Conservation (phyloP, 2,888 invertebrate species). For the Latrodectus elegans region DNA sequence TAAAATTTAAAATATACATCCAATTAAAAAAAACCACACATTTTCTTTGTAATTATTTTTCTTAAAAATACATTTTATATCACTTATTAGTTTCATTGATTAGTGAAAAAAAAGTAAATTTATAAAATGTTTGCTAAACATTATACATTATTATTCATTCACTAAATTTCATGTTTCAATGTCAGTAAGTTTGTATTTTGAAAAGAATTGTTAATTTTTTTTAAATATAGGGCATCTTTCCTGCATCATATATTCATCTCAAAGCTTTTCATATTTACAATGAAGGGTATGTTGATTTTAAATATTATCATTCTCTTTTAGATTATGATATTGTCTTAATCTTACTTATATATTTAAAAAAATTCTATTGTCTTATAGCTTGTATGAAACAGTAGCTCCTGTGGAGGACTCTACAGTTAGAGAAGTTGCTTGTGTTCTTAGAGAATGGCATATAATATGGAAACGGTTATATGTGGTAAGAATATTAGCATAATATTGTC, state of each 20-base stretch:
- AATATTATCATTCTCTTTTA: neutral
- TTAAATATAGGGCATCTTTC: constrained; percentile 83
- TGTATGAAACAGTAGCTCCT: constrained; percentile 82
- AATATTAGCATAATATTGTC: too few relatives aligned
- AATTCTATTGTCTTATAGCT: constrained; percentile 72
- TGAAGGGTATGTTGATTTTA: constrained; percentile 79
- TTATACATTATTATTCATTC: too few relatives aligned
- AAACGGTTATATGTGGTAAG: constrained; percentile 90
- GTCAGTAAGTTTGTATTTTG: too few relatives aligned
- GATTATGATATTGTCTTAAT: neutral
- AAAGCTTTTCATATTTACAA: constrained; percentile 87
- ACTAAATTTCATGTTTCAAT: too few relatives aligned
- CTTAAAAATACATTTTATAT: too few relatives aligned
- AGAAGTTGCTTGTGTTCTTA: constrained; percentile 90
- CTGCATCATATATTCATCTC: constrained; percentile 85
- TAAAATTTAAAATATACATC: too few relatives aligned
- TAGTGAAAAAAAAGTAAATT: too few relatives aligned
- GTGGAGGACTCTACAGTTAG: constrained; percentile 91
- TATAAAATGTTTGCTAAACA: too few relatives aligned
- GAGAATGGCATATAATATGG: constrained; percentile 96
- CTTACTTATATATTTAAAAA: neutral
- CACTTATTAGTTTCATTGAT: too few relatives aligned
- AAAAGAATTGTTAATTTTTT: neutral
- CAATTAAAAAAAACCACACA: too few relatives aligned
- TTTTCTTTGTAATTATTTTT: too few relatives aligned